Evolutionary conservation across 2,888 invertebrate species (phyloP), one percentile per base, ranked within the genome.

Genomic region (Drosophila antonietae): DNA sequence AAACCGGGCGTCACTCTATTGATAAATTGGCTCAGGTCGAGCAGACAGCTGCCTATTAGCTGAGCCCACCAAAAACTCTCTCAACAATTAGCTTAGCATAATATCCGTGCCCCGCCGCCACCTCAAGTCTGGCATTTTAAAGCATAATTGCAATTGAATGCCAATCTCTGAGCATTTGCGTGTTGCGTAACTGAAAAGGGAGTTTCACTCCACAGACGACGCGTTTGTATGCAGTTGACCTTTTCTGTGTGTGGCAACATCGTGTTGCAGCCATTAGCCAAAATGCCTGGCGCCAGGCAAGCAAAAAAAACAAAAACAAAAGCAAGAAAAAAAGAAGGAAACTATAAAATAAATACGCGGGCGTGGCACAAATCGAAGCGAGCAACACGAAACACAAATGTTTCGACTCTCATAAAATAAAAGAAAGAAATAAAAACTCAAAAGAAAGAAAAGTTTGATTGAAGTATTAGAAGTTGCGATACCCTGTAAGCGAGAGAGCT

Each of bases 291-390:
- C 83, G 83, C 81, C 83, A 83, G 68, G 31, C 10, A n/a, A 47
- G 14, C 20, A 46, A 1, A 28, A n/a, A n/a, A n/a, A n/a, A n/a
- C n/a, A n/a, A n/a, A 6, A 28, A 6, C 28, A 28, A 28, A 28
- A 6, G 28, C n/a, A 47, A 14, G 6, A 46, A 1, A 28, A 7
- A 23, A 46, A 1, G 15, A 46, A 47, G 57, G 55, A 43, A 83
- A 77, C 83, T 83, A 86, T 86, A 80, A 84, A 84, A 83, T 81
- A 86, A 84, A 84, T 75, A 68, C 83, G 66, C 73, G 61, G 86
- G 81, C 80, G 87, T 80, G 87, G 70, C 75, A 20, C 66, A 61
- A 77, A 80, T 71, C 78, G 73, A 80, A 68, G 52, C 59, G 49
- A 60, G 37, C 47, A 56, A 59, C 71, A 78, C 70, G 65, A 71